A percentile compares a stretch with the other conserved stretches of the same genome.
Conservation (phyloP, 2,888 invertebrate genomes). For the Tenthredo livida region DNA sequence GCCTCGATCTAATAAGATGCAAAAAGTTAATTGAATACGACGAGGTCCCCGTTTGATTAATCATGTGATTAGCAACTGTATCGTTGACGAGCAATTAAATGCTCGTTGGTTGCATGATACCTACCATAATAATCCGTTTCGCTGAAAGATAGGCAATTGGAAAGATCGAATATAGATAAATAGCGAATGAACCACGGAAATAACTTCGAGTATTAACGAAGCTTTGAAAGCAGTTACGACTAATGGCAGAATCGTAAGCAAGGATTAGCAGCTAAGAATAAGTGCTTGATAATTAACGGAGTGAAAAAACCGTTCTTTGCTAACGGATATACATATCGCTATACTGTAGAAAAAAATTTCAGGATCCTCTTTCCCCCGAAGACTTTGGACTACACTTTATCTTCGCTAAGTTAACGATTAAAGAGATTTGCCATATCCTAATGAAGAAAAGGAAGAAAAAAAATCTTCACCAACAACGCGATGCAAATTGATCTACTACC, state of each 20-base stretch:
- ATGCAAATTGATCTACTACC: slow-evolving; percentile 28
- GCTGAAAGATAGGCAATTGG: background rate
- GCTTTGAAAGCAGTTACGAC: background rate
- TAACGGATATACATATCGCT: slow-evolving; percentile 22
- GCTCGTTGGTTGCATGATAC: background rate
- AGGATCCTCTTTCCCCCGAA: background rate
- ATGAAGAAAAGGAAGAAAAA: background rate
- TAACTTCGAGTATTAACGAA: background rate
- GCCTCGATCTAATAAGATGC: background rate
- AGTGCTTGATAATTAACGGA: slow-evolving; percentile 21
- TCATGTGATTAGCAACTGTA: background rate
- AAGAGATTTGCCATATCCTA: background rate
- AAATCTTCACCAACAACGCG: background rate
- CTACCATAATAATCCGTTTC: background rate
- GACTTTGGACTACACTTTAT: background rate
- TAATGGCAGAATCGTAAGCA: slow-evolving; percentile 4
- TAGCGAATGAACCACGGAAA: background rate
- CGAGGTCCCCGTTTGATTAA: background rate
- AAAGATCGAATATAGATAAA: slow-evolving; percentile 3
- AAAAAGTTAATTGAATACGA: background rate
- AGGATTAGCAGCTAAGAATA: slow-evolving; percentile 13
- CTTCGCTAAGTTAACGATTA: background rate
- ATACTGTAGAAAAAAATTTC: background rate
- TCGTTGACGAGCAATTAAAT: background rate
- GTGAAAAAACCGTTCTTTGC: slow-evolving; percentile 32